Evolutionary conservation across 2,113 vertebrate genomes (phyloP), one percentile per base, ranked within the genome.

Genomic region (Mugil cephalus): DNA sequence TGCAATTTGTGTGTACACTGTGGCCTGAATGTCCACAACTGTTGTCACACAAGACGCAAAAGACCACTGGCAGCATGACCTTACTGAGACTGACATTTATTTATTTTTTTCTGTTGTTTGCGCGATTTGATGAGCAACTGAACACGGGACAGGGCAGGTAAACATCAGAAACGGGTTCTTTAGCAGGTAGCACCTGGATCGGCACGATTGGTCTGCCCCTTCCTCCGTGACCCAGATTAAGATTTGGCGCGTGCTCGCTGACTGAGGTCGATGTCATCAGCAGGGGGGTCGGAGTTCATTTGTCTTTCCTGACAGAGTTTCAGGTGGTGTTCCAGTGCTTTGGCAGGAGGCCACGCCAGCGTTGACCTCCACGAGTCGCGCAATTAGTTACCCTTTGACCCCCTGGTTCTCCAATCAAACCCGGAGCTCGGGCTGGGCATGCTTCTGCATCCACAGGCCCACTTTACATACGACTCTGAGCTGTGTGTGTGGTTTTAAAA

Each of bases 341-440:
- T 51, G 70, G 77, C 79, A 83, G 65, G 59, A 82, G 84, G 83
- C 79, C 84, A 77, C 87, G 66, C 68, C 4, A 12, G 56, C 0
- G 35, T 67, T 92, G 90, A 91, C 91, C 91, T 90, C 86, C 72
- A 67, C 24, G 83, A 88, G 86, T 55, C 36, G 58, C 62, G 70
- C 90, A 91, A 93, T 92, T 93, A 92, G 90, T 84, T 91, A 69
- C 84, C 92, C 93, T 93, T 90, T 91, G 87, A 93, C 89, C 90
- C 71, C 73, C 24, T 54, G 69, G 77, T 70, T 75, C 66, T 55
- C 47, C 63, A 91, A 85, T 92, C 86, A 89, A 69, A 82, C 60
- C 69, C 68, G 10, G 53, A 70, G 77, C 80, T 69, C 47, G 48
- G 73, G 77, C 40, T 1, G 40, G 56, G 83, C 90, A 89, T 92